Base-by-base conservation (phyloP, 30 jellyfish, hydroid and myxozoan species). In the Phacellophora camtschatica region DNA sequence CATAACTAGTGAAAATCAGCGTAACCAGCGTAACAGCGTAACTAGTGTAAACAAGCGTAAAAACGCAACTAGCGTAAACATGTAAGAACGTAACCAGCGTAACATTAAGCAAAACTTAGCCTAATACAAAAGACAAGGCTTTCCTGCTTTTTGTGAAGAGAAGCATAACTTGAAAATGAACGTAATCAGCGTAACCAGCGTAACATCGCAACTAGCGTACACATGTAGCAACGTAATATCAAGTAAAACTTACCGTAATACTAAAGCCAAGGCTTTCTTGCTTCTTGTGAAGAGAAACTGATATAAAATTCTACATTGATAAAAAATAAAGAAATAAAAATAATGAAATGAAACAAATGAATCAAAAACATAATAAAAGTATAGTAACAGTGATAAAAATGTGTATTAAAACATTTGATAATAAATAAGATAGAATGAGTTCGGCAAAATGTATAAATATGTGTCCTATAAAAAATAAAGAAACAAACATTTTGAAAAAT, bases 221-320 rank as follows among this genome's bases (percentile, higher is more conserved):
- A 8, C 16, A 16, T 9, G 9, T 12, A 5, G 22, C 64, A 5
- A 49, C n/a, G n/a, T 4, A 3, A 30, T 12, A 15, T 49, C 2
- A 5, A 49, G n/a, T 37, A 43, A 2, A 4, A 62, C 88, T 43
- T 67, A 90, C 98, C 81, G 98, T 90, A 19, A 90, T 84, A 46
- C 96, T 90, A 71, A 90, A 90, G 4, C 98, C 98, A 15, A 90
- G 90, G 78, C 98, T 71, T 50, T 90, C 98, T 36, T 77, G 83
- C 83, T 85, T 90, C 83, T 90, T 90, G 66, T 16, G 32, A 55
- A 90, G 34, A 1, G 86, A 49, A 36, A 90, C 90, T 10, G 98
- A 84, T 22, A 66, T 45, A 78, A 83, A 90, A 50, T 74, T 90
- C 98, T 90, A 70, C 15, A 62, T n/a, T n/a, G n/a, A n/a, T n/a